Conservation (phyloP, 2,888 invertebrate species). For the Tineola bisselliella region DNA sequence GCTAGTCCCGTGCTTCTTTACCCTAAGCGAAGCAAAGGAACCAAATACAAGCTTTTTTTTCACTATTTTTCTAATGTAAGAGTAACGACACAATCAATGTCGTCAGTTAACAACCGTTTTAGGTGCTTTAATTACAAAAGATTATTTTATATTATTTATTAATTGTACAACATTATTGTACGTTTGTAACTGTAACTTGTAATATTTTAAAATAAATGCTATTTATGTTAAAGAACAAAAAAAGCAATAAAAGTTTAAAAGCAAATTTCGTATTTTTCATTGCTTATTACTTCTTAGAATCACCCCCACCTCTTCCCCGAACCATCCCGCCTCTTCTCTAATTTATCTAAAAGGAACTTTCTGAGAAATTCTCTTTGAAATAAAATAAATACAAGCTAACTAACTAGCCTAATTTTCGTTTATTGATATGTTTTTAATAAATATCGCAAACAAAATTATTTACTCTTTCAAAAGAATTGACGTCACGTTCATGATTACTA, state of each 20-base stretch:
- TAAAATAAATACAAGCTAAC: no score
- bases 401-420: no score
- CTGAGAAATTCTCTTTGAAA: no score
- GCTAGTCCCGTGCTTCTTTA: background rate
- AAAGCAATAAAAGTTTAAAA: slow-evolving; percentile 65
- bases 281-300: no score
- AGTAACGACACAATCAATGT: slow-evolving; percentile 43
- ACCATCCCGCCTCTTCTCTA: no score
- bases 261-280: slow-evolving; percentile 15
- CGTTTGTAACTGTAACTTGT: slow-evolving; percentile 65
- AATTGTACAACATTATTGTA: slow-evolving; percentile 61
- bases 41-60: slow-evolving; percentile 59
- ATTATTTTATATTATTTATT: slow-evolving; percentile 66
- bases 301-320: no score
- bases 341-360: no score
- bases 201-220: slow-evolving; percentile 64
- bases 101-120: slow-evolving; percentile 37
- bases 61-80: slow-evolving; percentile 57
- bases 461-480: no score
- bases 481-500: no score
- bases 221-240: slow-evolving; percentile 67
- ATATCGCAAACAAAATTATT: no score
- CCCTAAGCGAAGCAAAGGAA: slow-evolving; percentile 44
- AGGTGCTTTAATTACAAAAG: slow-evolving; percentile 56
- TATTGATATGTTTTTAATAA: no score